phyloP scores from a whole-genome alignment of 2,113 vertebrate genomes.

The Prunella fulvescens region DNA sequence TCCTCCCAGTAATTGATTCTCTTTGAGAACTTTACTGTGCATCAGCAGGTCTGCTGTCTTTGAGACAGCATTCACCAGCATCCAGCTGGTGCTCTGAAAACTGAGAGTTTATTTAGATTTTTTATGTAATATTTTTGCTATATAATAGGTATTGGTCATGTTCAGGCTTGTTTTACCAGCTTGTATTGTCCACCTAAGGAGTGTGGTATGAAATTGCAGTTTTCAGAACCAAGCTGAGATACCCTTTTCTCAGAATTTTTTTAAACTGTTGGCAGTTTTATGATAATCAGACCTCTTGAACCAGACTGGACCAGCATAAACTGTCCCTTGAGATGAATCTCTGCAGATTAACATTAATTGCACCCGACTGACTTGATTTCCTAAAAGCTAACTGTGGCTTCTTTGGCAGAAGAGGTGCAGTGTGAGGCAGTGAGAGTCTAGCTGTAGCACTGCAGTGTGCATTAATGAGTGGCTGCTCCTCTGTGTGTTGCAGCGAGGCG shows the following conservation, averaged over 20 bases:
- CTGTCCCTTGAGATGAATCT: neutral
- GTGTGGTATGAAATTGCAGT: neutral
- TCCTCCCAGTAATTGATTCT: neutral
- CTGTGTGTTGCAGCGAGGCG: constrained; percentile 80
- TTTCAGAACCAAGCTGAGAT: neutral
- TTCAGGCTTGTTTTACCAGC: neutral
- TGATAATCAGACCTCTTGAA: neutral
- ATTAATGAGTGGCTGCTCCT: neutral
- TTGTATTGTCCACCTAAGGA: neutral
- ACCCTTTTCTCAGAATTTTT: neutral
- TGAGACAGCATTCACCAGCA: neutral
- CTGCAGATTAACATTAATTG: neutral
- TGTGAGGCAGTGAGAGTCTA: neutral
- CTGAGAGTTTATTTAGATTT: neutral
- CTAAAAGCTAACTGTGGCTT: neutral
- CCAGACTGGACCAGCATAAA: neutral
- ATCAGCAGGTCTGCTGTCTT: neutral
- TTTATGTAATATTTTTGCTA: neutral
- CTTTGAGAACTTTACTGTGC: neutral
- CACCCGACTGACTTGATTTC: neutral
- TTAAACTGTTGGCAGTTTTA: neutral
- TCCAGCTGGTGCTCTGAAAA: neutral
- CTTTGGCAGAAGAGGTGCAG: neutral
- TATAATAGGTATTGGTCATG: neutral
- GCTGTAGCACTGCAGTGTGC: neutral